Evolutionary conservation across 2,797 vertebrate species (phyloP).

Genomic region (Gymnoscopelus braueri): DNA sequence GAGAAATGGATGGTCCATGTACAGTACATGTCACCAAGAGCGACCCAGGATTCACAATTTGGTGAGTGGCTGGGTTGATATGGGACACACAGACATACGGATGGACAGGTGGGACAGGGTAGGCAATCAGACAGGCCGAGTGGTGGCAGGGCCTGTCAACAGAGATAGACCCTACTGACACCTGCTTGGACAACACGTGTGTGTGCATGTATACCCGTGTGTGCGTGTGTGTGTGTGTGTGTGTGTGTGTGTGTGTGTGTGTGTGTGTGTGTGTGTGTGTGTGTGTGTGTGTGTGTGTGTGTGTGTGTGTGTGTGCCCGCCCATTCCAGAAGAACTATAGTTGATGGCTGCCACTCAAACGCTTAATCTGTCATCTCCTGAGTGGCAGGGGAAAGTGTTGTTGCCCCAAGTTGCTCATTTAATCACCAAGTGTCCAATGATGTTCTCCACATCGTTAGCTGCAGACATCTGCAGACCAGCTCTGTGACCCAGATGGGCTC

Average conservation of each 20-base stretch:
- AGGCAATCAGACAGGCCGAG: conserved; percentile 61
- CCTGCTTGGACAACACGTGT: conserved; percentile 44
- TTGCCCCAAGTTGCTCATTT: conserved; percentile 65
- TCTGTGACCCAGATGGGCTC: conserved; percentile 19
- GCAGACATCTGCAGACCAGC: conserved; percentile 49
- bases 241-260: not conserved
- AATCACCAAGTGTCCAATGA: conserved; percentile 66
- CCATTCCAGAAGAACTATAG: conserved; percentile 33
- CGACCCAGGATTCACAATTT: conserved; percentile 32
- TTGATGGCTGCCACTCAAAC: conserved; percentile 79
- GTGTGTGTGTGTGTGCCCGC: too few species aligned
- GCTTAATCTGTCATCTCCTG: conserved; percentile 67
- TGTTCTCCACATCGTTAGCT: conserved; percentile 57
- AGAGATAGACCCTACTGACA: conserved; percentile 66
- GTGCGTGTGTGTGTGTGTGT: not conserved
- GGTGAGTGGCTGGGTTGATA: conserved; percentile 48
- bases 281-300: conserved; percentile 1
- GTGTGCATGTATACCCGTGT: conserved; percentile 27
- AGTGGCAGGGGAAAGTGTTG: conserved; percentile 68
- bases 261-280: conserved; percentile 12
- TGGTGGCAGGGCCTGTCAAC: conserved; percentile 76
- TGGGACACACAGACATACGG: conserved; percentile 46
- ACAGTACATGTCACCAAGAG: conserved; percentile 20
- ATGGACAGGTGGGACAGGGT: conserved; percentile 57
- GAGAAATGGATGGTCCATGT: conserved; percentile 48